Conservation (phyloP, 2,113 vertebrate genomes). For the Petromus typicus region DNA sequence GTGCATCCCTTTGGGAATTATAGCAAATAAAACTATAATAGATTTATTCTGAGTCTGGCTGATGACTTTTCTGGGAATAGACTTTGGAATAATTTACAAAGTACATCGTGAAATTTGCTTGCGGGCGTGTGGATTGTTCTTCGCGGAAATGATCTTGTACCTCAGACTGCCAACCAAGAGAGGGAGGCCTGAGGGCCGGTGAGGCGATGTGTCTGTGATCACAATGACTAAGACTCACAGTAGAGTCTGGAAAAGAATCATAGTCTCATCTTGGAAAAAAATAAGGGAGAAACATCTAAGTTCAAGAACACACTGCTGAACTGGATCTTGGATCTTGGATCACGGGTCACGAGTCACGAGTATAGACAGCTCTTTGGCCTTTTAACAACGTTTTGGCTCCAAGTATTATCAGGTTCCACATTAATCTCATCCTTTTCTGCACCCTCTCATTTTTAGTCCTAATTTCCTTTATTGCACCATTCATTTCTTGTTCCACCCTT, state of each 20-base stretch:
- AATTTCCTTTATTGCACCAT: background rate
- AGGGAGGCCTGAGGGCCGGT: background rate
- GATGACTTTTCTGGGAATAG: constrained; percentile 67
- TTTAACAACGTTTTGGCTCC: background rate
- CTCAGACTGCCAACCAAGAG: background rate
- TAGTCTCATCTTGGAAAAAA: background rate
- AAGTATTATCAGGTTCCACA: background rate
- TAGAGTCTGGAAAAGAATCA: constrained; percentile 38
- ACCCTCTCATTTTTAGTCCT: background rate
- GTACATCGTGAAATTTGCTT: constrained; percentile 52
- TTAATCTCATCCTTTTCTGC: background rate
- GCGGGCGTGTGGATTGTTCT: constrained; percentile 64
- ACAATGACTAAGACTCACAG: background rate
- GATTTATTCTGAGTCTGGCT: constrained; percentile 57
- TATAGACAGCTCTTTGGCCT: background rate
- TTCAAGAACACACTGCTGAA: background rate
- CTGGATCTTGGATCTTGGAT: background rate
- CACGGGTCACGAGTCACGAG: background rate
- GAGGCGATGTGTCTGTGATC: background rate
- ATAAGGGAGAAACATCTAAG: background rate
- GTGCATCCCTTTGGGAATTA: constrained; percentile 30
- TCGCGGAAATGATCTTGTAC: constrained; percentile 57
- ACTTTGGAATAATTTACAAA: constrained; percentile 60
- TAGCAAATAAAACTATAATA: constrained; percentile 55
- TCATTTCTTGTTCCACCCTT: background rate